Percentiles rank a stretch among this genome's conserved stretches.
Conservation (phyloP, 1,140 invertebrate species). For the Hydropsyche tenuis region DNA sequence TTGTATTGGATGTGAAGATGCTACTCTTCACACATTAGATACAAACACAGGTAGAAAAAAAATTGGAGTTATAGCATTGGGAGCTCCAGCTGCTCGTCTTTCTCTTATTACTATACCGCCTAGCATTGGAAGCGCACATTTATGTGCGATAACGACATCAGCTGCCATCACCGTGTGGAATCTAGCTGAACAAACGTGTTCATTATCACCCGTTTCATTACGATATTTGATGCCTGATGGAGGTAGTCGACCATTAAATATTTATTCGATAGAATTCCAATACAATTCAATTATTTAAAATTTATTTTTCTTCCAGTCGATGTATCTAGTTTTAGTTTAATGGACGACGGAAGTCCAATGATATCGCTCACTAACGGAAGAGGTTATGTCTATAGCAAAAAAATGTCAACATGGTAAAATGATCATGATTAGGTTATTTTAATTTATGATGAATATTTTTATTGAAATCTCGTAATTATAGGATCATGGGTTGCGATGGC, state of each 20-base stretch:
- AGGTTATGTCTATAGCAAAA: constrained; percentile 70
- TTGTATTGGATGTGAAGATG: constrained; percentile 71
- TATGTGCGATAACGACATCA: constrained; percentile 54
- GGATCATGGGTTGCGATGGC: constrained; percentile 45
- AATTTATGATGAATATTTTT: constrained; percentile 9
- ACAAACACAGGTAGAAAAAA: constrained; percentile 63
- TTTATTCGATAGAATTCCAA: neutral
- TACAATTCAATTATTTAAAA: neutral
- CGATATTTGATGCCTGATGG: constrained; percentile 59
- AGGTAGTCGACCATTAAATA: constrained; percentile 52
- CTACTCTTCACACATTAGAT: constrained; percentile 69
- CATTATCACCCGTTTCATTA: constrained; percentile 57
- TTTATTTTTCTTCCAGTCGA: constrained; percentile 59
- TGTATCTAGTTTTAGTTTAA: constrained; percentile 66
- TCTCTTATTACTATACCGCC: constrained; percentile 50
- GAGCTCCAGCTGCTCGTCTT: constrained; percentile 64
- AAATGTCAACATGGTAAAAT: constrained; percentile 71
- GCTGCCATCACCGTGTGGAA: constrained; percentile 58
- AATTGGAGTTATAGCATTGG: constrained; percentile 69
- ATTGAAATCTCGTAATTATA: constrained; percentile 28
- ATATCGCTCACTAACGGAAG: constrained; percentile 72
- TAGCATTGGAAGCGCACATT: constrained; percentile 30
- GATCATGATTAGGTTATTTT: constrained; percentile 15
- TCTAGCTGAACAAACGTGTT: constrained; percentile 52
- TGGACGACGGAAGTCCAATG: constrained; percentile 69